Conservation (phyloP, 1,140 invertebrate genomes). For the Dufourea novaeangliae region DNA sequence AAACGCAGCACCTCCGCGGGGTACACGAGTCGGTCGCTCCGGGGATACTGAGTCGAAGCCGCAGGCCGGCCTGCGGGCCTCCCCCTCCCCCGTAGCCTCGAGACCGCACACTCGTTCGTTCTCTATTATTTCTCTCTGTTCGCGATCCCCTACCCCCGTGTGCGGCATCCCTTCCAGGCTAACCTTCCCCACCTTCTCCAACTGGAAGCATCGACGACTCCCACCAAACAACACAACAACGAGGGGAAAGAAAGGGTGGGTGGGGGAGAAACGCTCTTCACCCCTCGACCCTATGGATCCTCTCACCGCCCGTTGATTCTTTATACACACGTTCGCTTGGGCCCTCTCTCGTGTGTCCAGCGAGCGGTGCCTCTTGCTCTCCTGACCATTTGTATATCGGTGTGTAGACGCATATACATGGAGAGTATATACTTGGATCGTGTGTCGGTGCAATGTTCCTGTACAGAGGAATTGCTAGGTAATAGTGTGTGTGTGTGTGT, state of each 20-base stretch:
- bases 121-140: conserved; percentile 30
- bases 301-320: conserved; percentile 19
- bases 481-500: background rate
- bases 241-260: too few species aligned
- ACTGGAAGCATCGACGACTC: conserved; percentile 39
- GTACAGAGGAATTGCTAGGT: conserved; percentile 10
- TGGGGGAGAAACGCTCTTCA: conserved; percentile 29
- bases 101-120: conserved; percentile 31
- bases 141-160: conserved; percentile 8
- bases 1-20: conserved; percentile 69
- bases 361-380: conserved; percentile 45
- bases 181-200: conserved; percentile 9
- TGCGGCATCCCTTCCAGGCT: background rate
- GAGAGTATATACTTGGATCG: background rate
- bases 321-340: conserved; percentile 1
- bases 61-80: conserved; percentile 81
- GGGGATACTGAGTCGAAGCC: conserved; percentile 81
- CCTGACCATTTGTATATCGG: conserved; percentile 16
- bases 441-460: background rate
- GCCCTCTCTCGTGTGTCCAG: conserved; percentile 39
- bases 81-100: conserved; percentile 66
- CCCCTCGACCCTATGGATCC: conserved; percentile 35
- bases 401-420: too few species aligned
- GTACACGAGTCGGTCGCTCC: conserved; percentile 79
- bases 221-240: conserved; percentile 37